A percentile compares a stretch with the other conserved stretches of the same genome.
Evolutionary conservation across 2,888 invertebrate genomes (phyloP).

Genomic region (Morpho deidamia): DNA sequence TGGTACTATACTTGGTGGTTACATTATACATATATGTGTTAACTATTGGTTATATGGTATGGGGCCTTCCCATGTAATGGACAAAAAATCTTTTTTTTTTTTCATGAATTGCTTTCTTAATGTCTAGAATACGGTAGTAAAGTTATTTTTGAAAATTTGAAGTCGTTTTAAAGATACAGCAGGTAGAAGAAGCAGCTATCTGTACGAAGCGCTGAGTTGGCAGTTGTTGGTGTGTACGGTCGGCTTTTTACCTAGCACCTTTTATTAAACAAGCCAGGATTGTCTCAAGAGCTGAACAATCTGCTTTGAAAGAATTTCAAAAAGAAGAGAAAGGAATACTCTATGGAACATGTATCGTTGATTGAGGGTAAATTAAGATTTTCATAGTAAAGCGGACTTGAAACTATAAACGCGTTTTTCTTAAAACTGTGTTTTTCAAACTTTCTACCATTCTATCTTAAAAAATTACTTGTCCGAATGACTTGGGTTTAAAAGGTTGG

Average conservation of each 20-base stretch:
- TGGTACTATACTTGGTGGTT: too few relatives aligned
- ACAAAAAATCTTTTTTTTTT: too few relatives aligned
- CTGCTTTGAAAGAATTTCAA: background rate
- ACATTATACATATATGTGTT: too few relatives aligned
- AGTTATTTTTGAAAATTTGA: too few relatives aligned
- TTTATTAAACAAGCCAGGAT: background rate
- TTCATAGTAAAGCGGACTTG: background rate
- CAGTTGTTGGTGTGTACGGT: background rate
- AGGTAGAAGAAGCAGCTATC: too few relatives aligned
- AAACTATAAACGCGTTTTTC: background rate
- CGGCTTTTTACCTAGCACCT: background rate
- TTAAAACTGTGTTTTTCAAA: background rate
- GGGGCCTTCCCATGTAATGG: too few relatives aligned
- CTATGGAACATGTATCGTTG: background rate
- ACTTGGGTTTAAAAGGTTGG: background rate
- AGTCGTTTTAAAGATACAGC: too few relatives aligned
- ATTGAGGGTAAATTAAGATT: background rate
- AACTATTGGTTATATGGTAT: too few relatives aligned
- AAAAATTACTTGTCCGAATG: background rate
- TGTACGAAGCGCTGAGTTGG: background rate
- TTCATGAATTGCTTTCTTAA: too few relatives aligned
- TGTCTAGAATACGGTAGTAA: too few relatives aligned
- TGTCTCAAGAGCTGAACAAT: background rate
- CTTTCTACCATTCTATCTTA: too few relatives aligned
- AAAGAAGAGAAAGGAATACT: background rate